Evolutionary conservation across 2,888 invertebrate genomes (phyloP), one percentile per base, ranked within the genome.

Genomic region (Steinernema hermaphroditum): DNA sequence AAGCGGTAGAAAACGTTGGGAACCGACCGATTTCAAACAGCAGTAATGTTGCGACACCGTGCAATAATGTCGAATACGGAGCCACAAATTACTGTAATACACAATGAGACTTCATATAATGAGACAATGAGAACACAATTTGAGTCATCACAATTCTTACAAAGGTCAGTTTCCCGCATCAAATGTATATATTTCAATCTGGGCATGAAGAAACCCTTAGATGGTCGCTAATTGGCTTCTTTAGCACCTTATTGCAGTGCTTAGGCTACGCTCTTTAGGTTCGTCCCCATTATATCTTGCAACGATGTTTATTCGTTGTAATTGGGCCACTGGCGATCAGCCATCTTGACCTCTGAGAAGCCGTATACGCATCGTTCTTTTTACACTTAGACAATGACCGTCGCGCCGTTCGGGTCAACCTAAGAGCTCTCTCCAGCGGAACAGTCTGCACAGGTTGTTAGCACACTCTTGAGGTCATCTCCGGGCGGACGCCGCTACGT

Each of bases 301-400:
- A 46, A 16, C n/a, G 29, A 62, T 62, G 62, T 62, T 62, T 62
- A 62, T 62, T 62, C 62, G 62, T 62, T 62, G 62, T 62, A 62
- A 62, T 62, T 62, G 62, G 62, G 62, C 62, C 62, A 62, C 62
- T 62, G 62, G 62, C 62, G 62, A 62, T 62, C 62, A 27, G 62
- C 19, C 62, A 62, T 62, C 62, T 62, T 62, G 62, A 62, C 62
- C 62, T 62, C 27, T 62, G 62, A 27, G 62, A 62, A 62, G 62
- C 62, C 62, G 62, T 62, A 62, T 62, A 62, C 62, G 62, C 62
- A 62, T 62, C 62, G 29, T 32, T 29, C 62, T 62, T 62, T 27
- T 62, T 62, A 62, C 62, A 62, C 62, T 62, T 62, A 62, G 29
- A 62, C 62, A 62, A 62, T 62, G 62, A 12, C 32, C 32, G 16